Percentiles rank a stretch among this genome's conserved stretches.
These are phyloP conservation scores for Catharus ustulatus DNA, from an alignment of 2,797 vertebrate species.

Conservation along the genomic window DNA sequence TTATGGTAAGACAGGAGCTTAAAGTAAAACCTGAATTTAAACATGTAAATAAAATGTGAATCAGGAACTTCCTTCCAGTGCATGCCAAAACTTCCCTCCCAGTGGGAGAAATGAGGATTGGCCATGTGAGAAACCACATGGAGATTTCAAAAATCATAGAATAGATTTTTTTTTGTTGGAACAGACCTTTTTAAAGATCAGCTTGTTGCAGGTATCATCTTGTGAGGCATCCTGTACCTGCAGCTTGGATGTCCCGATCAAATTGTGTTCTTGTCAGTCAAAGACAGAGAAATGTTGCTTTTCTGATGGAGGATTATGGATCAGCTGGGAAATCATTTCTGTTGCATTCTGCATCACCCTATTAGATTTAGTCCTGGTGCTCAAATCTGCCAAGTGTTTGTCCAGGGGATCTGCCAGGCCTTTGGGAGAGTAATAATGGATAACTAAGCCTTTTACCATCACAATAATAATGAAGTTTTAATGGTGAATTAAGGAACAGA, in stretches of 20 bases:
- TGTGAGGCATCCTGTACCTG: neutral
- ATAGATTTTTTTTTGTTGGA: neutral
- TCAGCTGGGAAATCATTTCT: neutral
- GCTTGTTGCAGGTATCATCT: neutral
- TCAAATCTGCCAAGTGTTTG: neutral
- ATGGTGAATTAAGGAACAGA: neutral
- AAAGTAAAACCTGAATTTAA: neutral
- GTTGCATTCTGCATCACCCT: neutral
- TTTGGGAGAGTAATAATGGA: neutral
- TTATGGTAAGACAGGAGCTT: neutral
- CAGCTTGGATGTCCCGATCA: neutral
- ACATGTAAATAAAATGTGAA: neutral
- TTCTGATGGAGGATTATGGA: neutral
- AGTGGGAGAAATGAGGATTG: neutral
- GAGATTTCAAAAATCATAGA: neutral
- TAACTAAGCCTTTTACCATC: neutral
- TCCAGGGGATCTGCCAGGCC: neutral
- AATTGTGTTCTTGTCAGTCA: neutral
- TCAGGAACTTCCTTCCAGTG: neutral
- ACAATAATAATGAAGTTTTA: neutral
- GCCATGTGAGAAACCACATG: neutral
- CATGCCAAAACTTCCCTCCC: neutral
- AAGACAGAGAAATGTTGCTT: neutral
- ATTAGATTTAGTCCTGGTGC: neutral
- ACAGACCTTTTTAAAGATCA: neutral